Conservation (phyloP, 2,113 vertebrate genomes). For the pig (Sus scrofa) region T2T-Sscrofa CM000824.6:62109501-62110000, state of each 20-base stretch:
- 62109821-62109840: neutral
- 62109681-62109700: neutral
- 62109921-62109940: slow-evolving; percentile 14
- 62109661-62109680: neutral
- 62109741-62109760: neutral
- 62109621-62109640: neutral
- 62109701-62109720: slow-evolving; percentile 3
- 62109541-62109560: neutral
- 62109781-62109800: slow-evolving; percentile 1
- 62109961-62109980: slow-evolving; percentile 23
- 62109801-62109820: neutral
- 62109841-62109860: neutral
- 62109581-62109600: neutral
- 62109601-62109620: slow-evolving; percentile 22
- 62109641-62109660: neutral
- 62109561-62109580: neutral
- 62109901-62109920: slow-evolving; percentile 56
- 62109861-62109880: neutral
- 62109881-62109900: neutral
- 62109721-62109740: neutral
- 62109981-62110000: neutral
- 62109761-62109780: neutral
- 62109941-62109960: neutral
- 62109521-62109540: neutral
- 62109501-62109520: neutral